Conservation (phyloP, 1,140 invertebrate genomes). For the Tetragnatha versicolor region DNA sequence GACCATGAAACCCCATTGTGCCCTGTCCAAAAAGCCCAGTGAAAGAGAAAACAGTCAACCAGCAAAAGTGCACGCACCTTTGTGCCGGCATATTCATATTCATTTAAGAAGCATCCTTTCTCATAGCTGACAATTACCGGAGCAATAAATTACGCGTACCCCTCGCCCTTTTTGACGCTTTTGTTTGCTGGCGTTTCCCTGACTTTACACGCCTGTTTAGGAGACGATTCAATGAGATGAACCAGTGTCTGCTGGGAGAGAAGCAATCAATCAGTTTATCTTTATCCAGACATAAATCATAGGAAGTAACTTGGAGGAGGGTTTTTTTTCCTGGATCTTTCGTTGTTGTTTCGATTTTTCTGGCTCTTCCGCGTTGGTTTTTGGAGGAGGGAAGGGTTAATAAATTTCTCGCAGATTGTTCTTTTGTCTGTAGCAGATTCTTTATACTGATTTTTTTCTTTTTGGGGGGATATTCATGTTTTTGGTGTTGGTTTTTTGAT, state of each 20-base stretch:
- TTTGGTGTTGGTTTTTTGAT: too few relatives aligned
- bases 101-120: too few relatives aligned
- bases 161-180: not conserved
- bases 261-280: not conserved
- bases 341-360: not conserved
- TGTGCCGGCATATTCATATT: too few relatives aligned
- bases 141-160: constrained; percentile 5
- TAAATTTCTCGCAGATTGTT: too few relatives aligned
- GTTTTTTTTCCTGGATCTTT: not conserved
- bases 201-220: constrained; percentile 14
- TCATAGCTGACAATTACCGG: not conserved
- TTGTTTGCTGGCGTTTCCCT: not conserved
- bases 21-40: too few relatives aligned
- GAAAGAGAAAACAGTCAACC: not conserved
- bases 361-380: not conserved
- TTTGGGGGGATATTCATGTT: too few relatives aligned
- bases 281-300: not conserved
- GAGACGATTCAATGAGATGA: constrained; percentile 9
- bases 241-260: not conserved
- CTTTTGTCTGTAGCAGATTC: too few relatives aligned
- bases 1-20: not conserved
- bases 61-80: not conserved
- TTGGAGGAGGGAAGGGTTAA: too few relatives aligned
- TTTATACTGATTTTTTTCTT: too few relatives aligned
- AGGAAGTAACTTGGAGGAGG: not conserved